Base-by-base conservation (phyloP, 2,113 vertebrate species). In the Sturnus vulgaris region DNA sequence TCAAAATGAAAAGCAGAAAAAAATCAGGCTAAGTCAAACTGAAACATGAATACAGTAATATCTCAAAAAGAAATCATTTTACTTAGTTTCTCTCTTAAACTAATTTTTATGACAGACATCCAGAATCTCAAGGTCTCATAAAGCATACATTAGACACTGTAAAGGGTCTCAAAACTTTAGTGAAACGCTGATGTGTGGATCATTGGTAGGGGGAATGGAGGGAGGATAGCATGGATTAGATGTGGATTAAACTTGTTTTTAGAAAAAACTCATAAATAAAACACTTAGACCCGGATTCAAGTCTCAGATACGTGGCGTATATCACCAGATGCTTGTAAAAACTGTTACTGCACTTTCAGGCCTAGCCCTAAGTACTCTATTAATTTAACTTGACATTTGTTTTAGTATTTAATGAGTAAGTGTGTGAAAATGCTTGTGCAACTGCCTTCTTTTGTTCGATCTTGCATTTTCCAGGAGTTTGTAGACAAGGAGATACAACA, bases 311-410 rank as follows among this genome's bases (percentile, higher is more conserved):
- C 7, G 72, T 94, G 94, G 68, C 30, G 8, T 93, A 35, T 88
- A 90, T 95, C 92, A 95, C 88, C 90, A 96, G 92, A 96, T 90
- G 96, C 94, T 97, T 95, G 93, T 97, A 96, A 96, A 97, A 97
- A 97, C 71, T 53, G 72, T 96, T 96, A 95, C 94, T 88, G 82
- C 64, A 27, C 79, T 96, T 94, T 84, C 90, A 96, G 90, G 68
- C 59, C 75, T 75, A 73, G 44, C 64, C 57, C 31, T 68, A 84
- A 94, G 79, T 83, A 96, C 79, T 96, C 93, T 94, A 90, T 97
- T 97, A 93, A 92, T 95, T 95, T 92, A 93, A 86, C 60, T 88
- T 91, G 90, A 94, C 79, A 71, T 95, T 94, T 95, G 71, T 77
- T 97, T 93, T 86, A 88, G 52, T 82, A 53, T 93, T 96, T 95